Base-by-base conservation (phyloP, 2,797 vertebrate species). In the Amblyraja radiata region DNA sequence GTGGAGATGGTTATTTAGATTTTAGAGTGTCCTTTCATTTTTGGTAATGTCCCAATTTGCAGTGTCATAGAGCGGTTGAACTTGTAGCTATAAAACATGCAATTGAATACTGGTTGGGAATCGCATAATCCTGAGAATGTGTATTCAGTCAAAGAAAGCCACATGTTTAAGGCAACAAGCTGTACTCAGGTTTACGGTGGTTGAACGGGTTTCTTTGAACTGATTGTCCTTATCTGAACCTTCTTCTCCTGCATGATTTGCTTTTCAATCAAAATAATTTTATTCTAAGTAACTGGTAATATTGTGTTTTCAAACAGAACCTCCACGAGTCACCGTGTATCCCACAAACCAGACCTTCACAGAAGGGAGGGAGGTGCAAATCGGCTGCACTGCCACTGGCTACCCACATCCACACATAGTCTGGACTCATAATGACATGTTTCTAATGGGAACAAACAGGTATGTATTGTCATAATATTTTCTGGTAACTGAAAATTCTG, bases 371-470 rank as follows among this genome's bases (percentile, higher is more conserved):
- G 97, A 98, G 93, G 97, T 98, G 58, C 97, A 97, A 94, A 97
- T 99, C 94, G 96, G 96, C 92, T 99, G 99, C 93, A 97, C 96
- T 1, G 97, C 97, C 93, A 97, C 95, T 0, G 99, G 98, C 88
- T 97, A 98, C 94, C 99, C 99, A 18, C 95, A 96, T 71, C 98
- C 99, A 0, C 97, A 95, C 5, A 93, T 98, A 2, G 94, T 97
- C 74, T 99, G 99, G 99, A 99, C 97, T 0, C 94, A 98, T 95
- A 98, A 99, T 0, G 98, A 97, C 94, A 97, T 98, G 96, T 98
- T 99, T 95, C 95, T 99, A 61, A 93, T 96, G 95, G 97, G 96
- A 74, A 98, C 98, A 88, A 98, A 95, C 97, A 98, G 98, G 99
- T 98, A 93, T 23, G n/a, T 4, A 63, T 23, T 93, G 16, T 58